Base-by-base conservation (phyloP, 2,113 vertebrate species). In the Epinephelus fuscoguttatus region DNA sequence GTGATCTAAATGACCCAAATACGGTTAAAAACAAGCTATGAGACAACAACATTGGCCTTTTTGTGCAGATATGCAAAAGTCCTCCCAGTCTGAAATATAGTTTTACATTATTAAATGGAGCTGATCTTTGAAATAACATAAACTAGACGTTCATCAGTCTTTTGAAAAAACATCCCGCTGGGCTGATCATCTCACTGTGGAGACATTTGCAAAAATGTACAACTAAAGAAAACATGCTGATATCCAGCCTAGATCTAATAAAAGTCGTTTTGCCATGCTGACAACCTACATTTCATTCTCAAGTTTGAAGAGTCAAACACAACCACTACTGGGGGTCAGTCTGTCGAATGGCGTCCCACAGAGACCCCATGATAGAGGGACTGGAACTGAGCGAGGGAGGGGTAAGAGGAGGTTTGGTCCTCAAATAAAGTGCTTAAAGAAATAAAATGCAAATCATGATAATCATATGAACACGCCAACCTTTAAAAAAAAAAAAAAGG, bases 281-380 rank as follows among this genome's bases (percentile, higher is more conserved):
- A 95, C 92, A 95, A 94, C 92, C 89, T 94, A 92, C 89, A 97
- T 97, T 98, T 96, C 79, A 96, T 95, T 94, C 92, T 91, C 89
- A 95, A 94, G 94, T 97, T 96, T 97, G 96, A 98, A 96, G 96
- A 96, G 95, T 97, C 96, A 97, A 97, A 97, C 94, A 95, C 94
- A 95, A 95, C 94, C 96, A 92, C 96, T 96, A 96, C 89, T 95
- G 96, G 96, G 94, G 97, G 96, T 95, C 96, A 96, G 95, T 95
- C 94, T 96, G 94, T 93, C 95, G 94, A 97, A 96, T 95, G 96
- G 97, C 91, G 91, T 97, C 97, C 97, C 97, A 97, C 97, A 95
- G 97, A 96, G 97, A 95, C 91, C 90, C 84, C 83, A n/a, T 76
- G 84, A 91, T 84, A 77, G 78, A 87, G 40, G 89, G 88, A 87